These are phyloP conservation scores for Oscheius sp. DNA, from an alignment of 2,888 invertebrate species.

Conservation along the genomic window DNA sequence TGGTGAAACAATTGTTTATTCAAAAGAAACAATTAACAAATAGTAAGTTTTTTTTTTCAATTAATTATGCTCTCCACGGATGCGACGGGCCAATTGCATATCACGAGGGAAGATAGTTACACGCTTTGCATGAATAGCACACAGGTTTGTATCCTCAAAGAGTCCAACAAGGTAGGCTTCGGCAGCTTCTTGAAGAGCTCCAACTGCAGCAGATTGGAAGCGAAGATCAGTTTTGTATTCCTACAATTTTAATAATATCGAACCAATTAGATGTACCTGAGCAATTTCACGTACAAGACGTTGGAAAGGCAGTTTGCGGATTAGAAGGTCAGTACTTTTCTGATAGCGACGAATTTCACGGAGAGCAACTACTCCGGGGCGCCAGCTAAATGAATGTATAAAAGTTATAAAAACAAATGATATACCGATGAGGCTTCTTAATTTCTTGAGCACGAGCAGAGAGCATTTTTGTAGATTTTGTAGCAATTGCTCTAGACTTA, in stretches of 20 bases:
- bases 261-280: too few relatives aligned
- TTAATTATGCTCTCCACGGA: conserved; percentile 79
- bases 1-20: neutral
- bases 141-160: conserved; percentile 20
- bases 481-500: too few relatives aligned
- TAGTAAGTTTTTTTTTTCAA: too few relatives aligned
- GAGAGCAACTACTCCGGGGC: conserved; percentile 7
- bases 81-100: conserved; percentile 44
- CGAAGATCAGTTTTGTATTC: too few relatives aligned
- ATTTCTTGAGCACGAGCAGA: too few relatives aligned
- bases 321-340: conserved; percentile 3
- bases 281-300: conserved; percentile 60
- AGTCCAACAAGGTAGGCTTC: neutral
- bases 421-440: too few relatives aligned
- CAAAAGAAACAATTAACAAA: neutral
- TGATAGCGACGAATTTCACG: conserved; percentile 17
- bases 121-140: conserved; percentile 91
- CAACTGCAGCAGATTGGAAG: too few relatives aligned
- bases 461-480: too few relatives aligned
- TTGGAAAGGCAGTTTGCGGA: conserved; percentile 28
- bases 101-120: conserved; percentile 92
- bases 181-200: conserved; percentile 13
- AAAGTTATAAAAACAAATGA: too few relatives aligned
- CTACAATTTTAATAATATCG: too few relatives aligned
- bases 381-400: too few relatives aligned